A percentile compares a stretch with the other conserved stretches of the same genome.
These are phyloP conservation scores for Lepilemur ruficaudatus DNA, from an alignment of 2,797 vertebrate species.

Conservation along the genomic window DNA sequence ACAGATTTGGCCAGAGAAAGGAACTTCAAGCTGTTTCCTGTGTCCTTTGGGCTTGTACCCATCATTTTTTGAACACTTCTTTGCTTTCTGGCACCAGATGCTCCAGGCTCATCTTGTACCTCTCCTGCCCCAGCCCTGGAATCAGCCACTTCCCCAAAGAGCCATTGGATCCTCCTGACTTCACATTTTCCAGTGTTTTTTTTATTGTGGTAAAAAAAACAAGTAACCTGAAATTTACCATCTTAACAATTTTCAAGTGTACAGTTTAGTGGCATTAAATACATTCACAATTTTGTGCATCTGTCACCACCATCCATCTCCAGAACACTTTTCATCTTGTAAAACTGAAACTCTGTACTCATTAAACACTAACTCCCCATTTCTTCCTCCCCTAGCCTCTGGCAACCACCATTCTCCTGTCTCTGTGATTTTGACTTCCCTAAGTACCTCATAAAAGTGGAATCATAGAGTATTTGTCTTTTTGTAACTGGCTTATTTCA, in stretches of 20 bases:
- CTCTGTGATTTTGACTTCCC: background rate
- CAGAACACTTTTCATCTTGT: background rate
- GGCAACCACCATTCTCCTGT: background rate
- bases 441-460: background rate
- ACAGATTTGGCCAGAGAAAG: background rate
- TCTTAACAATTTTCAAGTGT: background rate
- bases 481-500: background rate
- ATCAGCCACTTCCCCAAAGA: background rate
- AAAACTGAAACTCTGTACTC: background rate
- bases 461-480: background rate
- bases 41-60: background rate
- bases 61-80: background rate
- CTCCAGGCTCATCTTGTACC: background rate
- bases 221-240: too few relatives aligned
- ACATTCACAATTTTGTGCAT: background rate
- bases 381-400: background rate
- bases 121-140: background rate
- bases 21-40: background rate
- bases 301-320: background rate
- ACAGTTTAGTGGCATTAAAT: background rate
- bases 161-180: background rate
- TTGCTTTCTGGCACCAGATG: background rate
- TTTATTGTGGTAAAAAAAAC: background rate
- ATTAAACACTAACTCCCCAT: background rate
- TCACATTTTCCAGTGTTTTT: background rate